A percentile compares a stretch with the other conserved stretches of the same genome.
Conservation (phyloP, 2,113 vertebrate genomes). For the Anguilla rostrata region DNA sequence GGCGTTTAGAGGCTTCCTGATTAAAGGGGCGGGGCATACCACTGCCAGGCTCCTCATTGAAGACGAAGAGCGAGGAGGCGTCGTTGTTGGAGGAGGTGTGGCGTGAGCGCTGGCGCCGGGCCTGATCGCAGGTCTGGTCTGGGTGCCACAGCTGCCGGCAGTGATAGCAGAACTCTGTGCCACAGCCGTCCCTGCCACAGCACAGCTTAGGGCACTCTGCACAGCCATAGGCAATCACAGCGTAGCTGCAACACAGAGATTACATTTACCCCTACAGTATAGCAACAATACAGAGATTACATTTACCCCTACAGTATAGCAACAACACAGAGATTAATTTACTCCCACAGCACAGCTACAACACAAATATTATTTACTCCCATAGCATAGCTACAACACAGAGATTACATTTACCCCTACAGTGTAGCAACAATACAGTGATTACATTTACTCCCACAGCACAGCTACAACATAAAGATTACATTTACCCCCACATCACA, state of each 20-base stretch:
- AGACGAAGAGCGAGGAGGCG: conserved; percentile 65
- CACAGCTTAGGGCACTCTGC: conserved; percentile 80
- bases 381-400: neutral
- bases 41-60: conserved; percentile 68
- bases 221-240: conserved; percentile 81
- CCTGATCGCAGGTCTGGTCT: conserved; percentile 74
- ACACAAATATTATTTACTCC: neutral
- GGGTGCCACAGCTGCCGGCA: conserved; percentile 86
- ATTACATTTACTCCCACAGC: too few relatives aligned
- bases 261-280: conserved; percentile 59
- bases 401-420: conserved; percentile 45
- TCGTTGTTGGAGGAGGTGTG: conserved; percentile 63
- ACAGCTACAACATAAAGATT: too few relatives aligned
- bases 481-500: too few relatives aligned
- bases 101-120: conserved; percentile 71
- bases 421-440: conserved; percentile 66
- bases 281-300: conserved; percentile 56
- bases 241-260: conserved; percentile 65
- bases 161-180: conserved; percentile 86
- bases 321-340: conserved; percentile 35
- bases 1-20: too few relatives aligned
- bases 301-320: conserved; percentile 59
- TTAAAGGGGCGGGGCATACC: conserved; percentile 49
- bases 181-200: conserved; percentile 77
- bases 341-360: conserved; percentile 3